Conservation (phyloP, 2,797 vertebrate genomes). For the Myoxocephalus aenaeus region DNA sequence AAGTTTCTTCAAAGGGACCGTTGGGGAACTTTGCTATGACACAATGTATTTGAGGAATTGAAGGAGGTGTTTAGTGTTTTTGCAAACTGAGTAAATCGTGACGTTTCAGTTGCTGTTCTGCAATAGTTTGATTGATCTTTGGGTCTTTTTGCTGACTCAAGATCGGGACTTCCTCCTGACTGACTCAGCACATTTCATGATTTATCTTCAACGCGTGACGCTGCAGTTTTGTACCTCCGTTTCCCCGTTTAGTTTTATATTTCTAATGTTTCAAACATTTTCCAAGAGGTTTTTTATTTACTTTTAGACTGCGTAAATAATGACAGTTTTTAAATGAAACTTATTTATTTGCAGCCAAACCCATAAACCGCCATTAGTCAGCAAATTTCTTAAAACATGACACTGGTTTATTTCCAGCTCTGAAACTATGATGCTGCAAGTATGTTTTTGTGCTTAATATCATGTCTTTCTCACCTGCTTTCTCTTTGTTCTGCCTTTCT, state of each 20-base stretch:
- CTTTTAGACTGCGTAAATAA: too few relatives aligned
- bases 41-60: neutral
- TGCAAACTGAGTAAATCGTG: neutral
- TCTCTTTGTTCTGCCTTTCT: too few relatives aligned
- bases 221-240: neutral
- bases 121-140: neutral
- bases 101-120: neutral
- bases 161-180: neutral
- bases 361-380: too few relatives aligned
- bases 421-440: neutral
- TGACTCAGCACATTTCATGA: neutral
- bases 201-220: neutral
- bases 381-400: neutral
- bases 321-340: too few relatives aligned
- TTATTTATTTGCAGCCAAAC: too few relatives aligned
- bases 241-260: neutral
- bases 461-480: neutral
- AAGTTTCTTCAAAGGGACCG: neutral
- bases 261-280: neutral
- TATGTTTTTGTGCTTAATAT: neutral
- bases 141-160: slow-evolving; percentile 3
- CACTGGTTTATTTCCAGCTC: neutral
- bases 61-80: neutral
- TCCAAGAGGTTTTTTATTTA: neutral
- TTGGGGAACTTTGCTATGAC: neutral